A percentile compares a stretch with the other conserved stretches of the same genome.
These are phyloP conservation scores for Pluvianellus socialis DNA, from an alignment of 2,113 vertebrate species.

Conservation along the genomic window DNA sequence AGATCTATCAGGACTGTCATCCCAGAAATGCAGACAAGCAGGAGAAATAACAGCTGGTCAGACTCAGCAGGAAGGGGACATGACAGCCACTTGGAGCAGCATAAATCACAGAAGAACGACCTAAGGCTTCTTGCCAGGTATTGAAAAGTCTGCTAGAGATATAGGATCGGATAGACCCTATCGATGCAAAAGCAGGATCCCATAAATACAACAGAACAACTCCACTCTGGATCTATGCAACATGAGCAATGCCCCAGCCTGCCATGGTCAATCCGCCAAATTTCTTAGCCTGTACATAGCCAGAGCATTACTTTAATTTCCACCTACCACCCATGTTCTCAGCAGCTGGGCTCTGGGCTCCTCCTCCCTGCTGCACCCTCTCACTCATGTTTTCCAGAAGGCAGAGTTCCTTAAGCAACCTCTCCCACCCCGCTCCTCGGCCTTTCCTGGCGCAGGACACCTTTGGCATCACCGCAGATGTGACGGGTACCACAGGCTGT, in stretches of 20 bases:
- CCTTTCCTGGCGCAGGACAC: background rate
- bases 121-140: background rate
- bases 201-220: background rate
- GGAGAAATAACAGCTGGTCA: accelerated
- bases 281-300: background rate
- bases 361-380: background rate
- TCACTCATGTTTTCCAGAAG: constrained; percentile 15
- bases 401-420: background rate
- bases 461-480: background rate
- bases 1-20: background rate
- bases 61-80: background rate
- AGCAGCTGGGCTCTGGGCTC: background rate
- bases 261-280: accelerated
- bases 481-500: accelerated
- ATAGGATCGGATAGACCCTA: background rate
- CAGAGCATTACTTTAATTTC: background rate
- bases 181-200: background rate
- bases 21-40: background rate
- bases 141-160: background rate
- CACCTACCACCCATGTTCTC: background rate
- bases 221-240: background rate
- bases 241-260: background rate
- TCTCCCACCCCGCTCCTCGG: background rate
- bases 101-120: background rate
- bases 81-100: background rate